Base-by-base conservation (phyloP, 2,797 vertebrate species). In the Malacoctenus gilli region DNA sequence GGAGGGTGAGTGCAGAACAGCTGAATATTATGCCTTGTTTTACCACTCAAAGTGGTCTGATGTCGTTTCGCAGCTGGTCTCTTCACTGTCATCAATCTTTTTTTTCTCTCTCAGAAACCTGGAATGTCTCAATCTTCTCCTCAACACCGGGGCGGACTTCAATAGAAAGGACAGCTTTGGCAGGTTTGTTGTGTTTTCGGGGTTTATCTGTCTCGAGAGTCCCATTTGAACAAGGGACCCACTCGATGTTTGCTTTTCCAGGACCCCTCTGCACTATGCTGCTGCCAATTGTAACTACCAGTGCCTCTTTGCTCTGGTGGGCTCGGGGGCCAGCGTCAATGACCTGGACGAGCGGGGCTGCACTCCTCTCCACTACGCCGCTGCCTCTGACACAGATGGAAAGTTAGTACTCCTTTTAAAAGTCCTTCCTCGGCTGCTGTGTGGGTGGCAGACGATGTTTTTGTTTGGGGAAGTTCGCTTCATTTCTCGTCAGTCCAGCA, bases 261-360 rank as follows among this genome's bases (percentile, higher is more conserved):
- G 97, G 91, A 95, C 96, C 69, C 93, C 96, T 62, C 90, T 99
- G 78, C 97, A 99, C 90, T 99, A 99, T 16, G 96, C 96, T 79
- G 97, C 96, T 76, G 96, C 96, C 87, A 98, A 98, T 85, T 99
- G 96, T 91, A 98, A 98, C 91, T 98, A 98, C 91, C 95, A 98
- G 93, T 98, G 96, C 92, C 92, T 99, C 87, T 98, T 99, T 92
- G 96, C 96, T 82, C 94, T 99, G 90, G 96, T 99, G 92, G 96
- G 96, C 58, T 98, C 96, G 46, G 96, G 97, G 85, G 96, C 96
- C 70, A 96, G 95, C 64, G 96, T 98, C 80, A 98, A 98, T 41
- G 96, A 98, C 85, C 91, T 95, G 28, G 97, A 99, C 54, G 94
- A 96, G 85, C 90, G 94, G 81, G 96, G 97, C 64, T 98, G 97